Base-by-base conservation (phyloP, 2,888 invertebrate genomes). In the Sesia apiformis region DNA sequence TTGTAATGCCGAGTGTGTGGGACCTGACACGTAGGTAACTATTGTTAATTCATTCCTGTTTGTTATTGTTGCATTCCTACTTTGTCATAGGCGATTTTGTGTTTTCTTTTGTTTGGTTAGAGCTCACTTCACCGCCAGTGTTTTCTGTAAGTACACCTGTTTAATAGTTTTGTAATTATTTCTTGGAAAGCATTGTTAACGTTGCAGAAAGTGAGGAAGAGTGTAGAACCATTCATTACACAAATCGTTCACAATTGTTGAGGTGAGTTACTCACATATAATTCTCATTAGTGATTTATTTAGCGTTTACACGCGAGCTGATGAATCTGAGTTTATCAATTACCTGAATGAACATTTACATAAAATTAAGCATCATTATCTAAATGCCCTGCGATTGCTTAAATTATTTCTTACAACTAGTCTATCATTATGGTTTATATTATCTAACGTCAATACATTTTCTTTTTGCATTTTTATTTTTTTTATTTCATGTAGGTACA, bases 1-100 rank as follows among this genome's bases (percentile, higher is more conserved):
- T 87, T 88, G 83, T 88, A 85, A 87, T 86, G 74, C 84, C 83
- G 80, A 84, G 80, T 84, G 88, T 86, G 88, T 85, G 84, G 84
- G 85, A 84, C 86, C 84, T 84, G 86, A 87, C 88, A 87, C 87
- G 87, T 83, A 81, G 77, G 81, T 83, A 76, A 78, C 82, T 76
- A 87, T 88, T 87, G 86, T 88, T 81, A 77, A 78, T 77, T 74
- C 78, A 75, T 72, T 72, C 75, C 78, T 78, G 78, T 84, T 84
- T 82, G 82, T 83, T 83, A 80, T 82, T 81, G 76, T 78, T 72
- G 72, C 69, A 77, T 79, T 76, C 76, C 76, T 67, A 61, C 58
- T 65, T 64, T 62, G 66, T 69, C 69, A 64, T 62, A 64, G 64
- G 63, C 58, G 63, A 57, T 64, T 54, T 64, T 65, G 65, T 69